Percentiles rank a stretch among this genome's conserved stretches.
Evolutionary conservation across 2,797 vertebrate genomes (phyloP).

Genomic region (Cynodonichthys magdalenae): DNA sequence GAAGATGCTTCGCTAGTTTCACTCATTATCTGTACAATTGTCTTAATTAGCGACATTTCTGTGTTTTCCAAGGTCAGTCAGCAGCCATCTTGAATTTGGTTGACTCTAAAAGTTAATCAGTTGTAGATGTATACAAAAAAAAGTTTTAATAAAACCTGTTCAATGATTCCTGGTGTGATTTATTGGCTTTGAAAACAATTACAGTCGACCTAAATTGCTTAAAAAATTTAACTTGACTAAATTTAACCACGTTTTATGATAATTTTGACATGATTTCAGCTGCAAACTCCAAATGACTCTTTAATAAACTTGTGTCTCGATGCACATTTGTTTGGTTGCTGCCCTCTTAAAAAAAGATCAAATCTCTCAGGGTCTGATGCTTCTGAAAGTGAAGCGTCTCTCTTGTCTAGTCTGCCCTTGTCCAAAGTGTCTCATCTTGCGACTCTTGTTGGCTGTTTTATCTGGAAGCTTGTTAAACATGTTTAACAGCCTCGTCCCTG

Average conservation of each 20-base stretch:
- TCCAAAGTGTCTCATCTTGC: slow-evolving; percentile 10
- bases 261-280: background rate
- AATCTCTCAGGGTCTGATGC: background rate
- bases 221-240: background rate
- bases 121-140: too few relatives aligned
- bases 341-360: background rate
- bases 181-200: background rate
- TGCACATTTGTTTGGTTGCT: background rate
- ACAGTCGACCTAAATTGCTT: background rate
- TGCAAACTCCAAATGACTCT: background rate
- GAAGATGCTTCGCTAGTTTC: too few relatives aligned
- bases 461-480: slow-evolving; percentile 63
- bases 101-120: too few relatives aligned
- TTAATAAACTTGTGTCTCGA: background rate
- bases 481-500: slow-evolving; percentile 47
- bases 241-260: slow-evolving; percentile 2
- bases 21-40: too few relatives aligned
- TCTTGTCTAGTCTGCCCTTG: slow-evolving; percentile 1
- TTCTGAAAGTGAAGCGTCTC: background rate
- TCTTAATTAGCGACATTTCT: too few relatives aligned
- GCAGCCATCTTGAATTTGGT: too few relatives aligned
- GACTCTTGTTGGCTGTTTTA: slow-evolving; percentile 50
- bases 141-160: too few relatives aligned
- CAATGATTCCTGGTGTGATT: background rate
- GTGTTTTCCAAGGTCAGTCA: too few relatives aligned